These are phyloP conservation scores for Solenodon paradoxus DNA, from an alignment of 2,113 vertebrate species.

Conservation along the genomic window DNA sequence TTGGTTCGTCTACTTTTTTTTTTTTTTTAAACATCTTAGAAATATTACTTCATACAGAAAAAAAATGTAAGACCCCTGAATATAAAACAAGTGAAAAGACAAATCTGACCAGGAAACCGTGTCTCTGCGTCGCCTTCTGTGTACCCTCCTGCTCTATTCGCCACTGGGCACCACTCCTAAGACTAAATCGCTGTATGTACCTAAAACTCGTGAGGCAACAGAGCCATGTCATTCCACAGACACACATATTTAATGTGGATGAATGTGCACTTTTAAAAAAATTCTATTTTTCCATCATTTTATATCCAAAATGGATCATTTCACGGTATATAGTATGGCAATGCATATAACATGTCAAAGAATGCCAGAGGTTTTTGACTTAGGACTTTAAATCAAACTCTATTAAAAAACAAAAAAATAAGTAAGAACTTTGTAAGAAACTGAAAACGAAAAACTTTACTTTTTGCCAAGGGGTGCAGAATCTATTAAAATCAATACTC, in stretches of 20 bases:
- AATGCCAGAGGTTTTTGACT: neutral
- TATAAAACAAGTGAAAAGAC: neutral
- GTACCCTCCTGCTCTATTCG: neutral
- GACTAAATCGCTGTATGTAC: neutral
- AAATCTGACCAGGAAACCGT: neutral
- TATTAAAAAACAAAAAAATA: neutral
- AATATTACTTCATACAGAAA: neutral
- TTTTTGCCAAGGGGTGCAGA: neutral
- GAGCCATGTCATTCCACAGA: neutral
- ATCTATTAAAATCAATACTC: slow-evolving; percentile 4
- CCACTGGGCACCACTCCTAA: neutral
- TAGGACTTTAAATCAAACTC: neutral
- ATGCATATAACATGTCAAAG: neutral
- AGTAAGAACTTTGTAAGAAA: neutral
- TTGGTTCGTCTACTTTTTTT: no score
- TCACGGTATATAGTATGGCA: neutral
- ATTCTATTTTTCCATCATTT: neutral
- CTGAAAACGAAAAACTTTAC: neutral
- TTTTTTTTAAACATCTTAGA: no score
- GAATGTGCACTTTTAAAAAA: neutral
- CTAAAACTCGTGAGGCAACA: neutral
- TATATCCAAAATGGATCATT: neutral
- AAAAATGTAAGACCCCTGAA: neutral
- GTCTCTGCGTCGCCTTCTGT: neutral
- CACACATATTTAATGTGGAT: neutral